Conservation (phyloP, 2,113 vertebrate genomes). For the Hiodon tergisus region DNA sequence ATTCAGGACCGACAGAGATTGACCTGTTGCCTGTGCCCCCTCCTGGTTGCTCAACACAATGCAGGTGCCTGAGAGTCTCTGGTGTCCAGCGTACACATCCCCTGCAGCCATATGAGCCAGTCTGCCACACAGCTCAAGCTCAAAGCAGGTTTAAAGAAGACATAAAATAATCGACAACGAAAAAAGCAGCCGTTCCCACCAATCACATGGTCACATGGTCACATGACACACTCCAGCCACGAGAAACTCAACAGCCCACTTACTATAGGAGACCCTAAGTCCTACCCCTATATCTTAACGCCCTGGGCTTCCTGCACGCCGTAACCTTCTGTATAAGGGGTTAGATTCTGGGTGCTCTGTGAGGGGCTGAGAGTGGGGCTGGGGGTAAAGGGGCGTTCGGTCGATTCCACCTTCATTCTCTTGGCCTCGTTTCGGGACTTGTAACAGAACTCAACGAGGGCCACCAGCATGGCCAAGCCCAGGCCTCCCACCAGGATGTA, state of each 20-base stretch:
- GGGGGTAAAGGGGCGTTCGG: slow-evolving; percentile 49
- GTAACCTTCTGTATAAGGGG: slow-evolving; percentile 95
- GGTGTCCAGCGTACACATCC: slow-evolving; percentile 22
- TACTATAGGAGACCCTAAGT: slow-evolving; percentile 79
- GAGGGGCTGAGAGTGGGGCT: slow-evolving; percentile 65
- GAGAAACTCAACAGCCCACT: slow-evolving; percentile 70
- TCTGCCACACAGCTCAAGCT: slow-evolving; percentile 62
- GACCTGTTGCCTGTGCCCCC: too few species aligned
- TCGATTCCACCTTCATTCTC: slow-evolving; percentile 99
- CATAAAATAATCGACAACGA: slow-evolving; percentile 31
- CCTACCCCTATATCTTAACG: slow-evolving; percentile 92
- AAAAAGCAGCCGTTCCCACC: slow-evolving; percentile 70
- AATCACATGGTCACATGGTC: slow-evolving; percentile 86
- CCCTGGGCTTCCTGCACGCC: slow-evolving; percentile 91
- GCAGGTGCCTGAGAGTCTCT: too few species aligned
- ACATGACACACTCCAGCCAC: slow-evolving; percentile 68
- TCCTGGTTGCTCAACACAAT: too few species aligned
- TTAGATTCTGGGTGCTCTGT: slow-evolving; percentile 91
- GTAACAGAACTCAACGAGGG: slow-evolving; percentile 99
- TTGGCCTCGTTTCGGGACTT: slow-evolving; percentile 99
- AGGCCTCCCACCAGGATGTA: slow-evolving; percentile 73
- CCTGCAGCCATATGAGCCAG: slow-evolving; percentile 70
- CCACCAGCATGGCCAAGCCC: slow-evolving; percentile 99
- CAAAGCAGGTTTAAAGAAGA: slow-evolving; percentile 58
- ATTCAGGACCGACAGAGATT: too few species aligned